phyloP scores from a whole-genome alignment of 1,140 invertebrate genomes.

The Rhagoletis zephyria region DNA sequence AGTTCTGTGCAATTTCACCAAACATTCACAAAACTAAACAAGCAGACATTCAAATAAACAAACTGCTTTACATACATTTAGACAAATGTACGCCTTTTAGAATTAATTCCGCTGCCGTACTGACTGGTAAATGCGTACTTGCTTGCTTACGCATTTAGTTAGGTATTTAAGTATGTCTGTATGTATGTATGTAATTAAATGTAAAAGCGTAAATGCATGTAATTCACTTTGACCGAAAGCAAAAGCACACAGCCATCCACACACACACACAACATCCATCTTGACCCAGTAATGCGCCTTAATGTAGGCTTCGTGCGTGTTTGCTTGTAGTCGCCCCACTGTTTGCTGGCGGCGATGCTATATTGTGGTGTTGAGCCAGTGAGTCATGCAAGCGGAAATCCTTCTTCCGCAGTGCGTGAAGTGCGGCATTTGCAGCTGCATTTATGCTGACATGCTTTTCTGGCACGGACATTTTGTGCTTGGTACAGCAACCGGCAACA shows the following conservation, averaged over 20 bases:
- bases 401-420: constrained; percentile 47
- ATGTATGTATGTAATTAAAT: not conserved
- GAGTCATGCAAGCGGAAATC: not conserved
- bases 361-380: constrained; percentile 29
- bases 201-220: constrained; percentile 6
- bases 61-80: too few relatives aligned
- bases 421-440: not conserved
- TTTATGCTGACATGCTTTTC: not conserved
- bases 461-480: not conserved
- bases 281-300: constrained; percentile 27
- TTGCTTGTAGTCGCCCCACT: not conserved
- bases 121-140: too few relatives aligned
- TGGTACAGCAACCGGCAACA: not conserved
- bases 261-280: not conserved
- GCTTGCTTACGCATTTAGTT: too few relatives aligned
- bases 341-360: not conserved
- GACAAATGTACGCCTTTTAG: too few relatives aligned
- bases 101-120: too few relatives aligned
- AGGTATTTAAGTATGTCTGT: too few relatives aligned
- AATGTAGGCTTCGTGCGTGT: constrained; percentile 10
- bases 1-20: too few relatives aligned
- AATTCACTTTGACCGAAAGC: not conserved
- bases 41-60: too few relatives aligned
- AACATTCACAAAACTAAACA: too few relatives aligned
- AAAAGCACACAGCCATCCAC: not conserved